phyloP scores from a whole-genome alignment of 2,113 vertebrate genomes.

The Aptenodytes forsteri region DNA sequence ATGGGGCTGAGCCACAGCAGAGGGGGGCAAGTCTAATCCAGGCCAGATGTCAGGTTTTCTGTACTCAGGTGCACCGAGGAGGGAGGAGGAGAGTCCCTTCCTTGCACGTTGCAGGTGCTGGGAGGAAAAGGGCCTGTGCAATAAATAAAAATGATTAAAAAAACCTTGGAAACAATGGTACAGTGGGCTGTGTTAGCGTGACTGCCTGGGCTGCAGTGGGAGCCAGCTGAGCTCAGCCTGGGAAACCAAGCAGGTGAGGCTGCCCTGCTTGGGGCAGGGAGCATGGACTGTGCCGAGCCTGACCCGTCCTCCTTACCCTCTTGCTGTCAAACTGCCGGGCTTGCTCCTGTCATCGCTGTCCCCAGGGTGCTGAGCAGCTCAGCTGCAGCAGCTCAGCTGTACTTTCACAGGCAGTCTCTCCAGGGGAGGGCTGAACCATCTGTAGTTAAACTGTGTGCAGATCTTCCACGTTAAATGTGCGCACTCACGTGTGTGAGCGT shows the following conservation, averaged over 20 bases:
- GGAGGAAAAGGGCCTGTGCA: neutral
- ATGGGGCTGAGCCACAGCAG: neutral
- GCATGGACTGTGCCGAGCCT: accelerated
- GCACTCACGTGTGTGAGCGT: neutral
- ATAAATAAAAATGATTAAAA: neutral
- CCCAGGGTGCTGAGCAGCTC: neutral
- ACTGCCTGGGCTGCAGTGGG: neutral
- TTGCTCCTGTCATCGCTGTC: neutral
- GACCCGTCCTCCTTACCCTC: accelerated
- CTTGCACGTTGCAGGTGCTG: neutral
- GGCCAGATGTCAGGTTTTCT: neutral
- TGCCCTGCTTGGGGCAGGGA: neutral
- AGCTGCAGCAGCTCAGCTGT: neutral
- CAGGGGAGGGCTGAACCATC: too few relatives aligned
- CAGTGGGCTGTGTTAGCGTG: neutral
- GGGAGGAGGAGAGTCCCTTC: neutral
- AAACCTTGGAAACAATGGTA: neutral
- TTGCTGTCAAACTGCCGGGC: neutral
- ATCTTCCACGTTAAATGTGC: accelerated
- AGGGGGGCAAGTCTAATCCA: too few relatives aligned
- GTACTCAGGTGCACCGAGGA: too few relatives aligned
- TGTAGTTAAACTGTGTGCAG: accelerated
- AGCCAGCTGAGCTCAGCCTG: neutral
- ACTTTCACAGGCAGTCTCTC: neutral
- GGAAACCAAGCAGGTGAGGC: neutral